These are phyloP conservation scores for Prenolepis imparis DNA, from an alignment of 2,888 invertebrate species.

Conservation along the genomic window DNA sequence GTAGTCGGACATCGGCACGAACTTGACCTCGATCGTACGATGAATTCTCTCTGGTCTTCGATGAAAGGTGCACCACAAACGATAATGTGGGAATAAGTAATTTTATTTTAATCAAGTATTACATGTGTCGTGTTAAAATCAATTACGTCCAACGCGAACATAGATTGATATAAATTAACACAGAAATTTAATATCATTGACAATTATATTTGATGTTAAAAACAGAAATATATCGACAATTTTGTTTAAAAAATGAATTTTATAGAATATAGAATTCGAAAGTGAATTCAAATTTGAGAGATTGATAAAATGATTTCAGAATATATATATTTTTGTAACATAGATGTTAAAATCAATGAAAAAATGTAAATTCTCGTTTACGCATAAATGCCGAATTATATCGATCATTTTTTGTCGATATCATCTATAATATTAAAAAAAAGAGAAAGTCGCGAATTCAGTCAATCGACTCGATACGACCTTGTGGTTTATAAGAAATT, in stretches of 20 bases:
- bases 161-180: not conserved
- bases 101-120: not conserved
- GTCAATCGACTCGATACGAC: constrained; percentile 43
- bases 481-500: constrained; percentile 44
- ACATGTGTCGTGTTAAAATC: not conserved
- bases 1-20: constrained; percentile 62
- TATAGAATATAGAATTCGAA: not conserved
- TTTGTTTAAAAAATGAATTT: constrained; percentile 8
- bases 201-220: not conserved
- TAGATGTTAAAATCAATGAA: not conserved
- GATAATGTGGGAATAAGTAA: not conserved
- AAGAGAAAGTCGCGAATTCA: constrained; percentile 27
- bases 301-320: not conserved
- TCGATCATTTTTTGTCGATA: constrained; percentile 21
- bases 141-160: not conserved
- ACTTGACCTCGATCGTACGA: constrained; percentile 62
- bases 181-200: not conserved
- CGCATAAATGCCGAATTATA: constrained; percentile 26
- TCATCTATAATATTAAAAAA: constrained; percentile 21
- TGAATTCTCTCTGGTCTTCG: constrained; percentile 10
- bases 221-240: not conserved
- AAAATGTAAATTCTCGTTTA: not conserved
- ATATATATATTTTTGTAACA: not conserved
- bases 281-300: too few species aligned
- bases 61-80: not conserved